Evolutionary conservation across 2,113 vertebrate genomes (phyloP), one percentile per base, ranked within the genome.

Genomic region (Oryzias curvinotus): DNA sequence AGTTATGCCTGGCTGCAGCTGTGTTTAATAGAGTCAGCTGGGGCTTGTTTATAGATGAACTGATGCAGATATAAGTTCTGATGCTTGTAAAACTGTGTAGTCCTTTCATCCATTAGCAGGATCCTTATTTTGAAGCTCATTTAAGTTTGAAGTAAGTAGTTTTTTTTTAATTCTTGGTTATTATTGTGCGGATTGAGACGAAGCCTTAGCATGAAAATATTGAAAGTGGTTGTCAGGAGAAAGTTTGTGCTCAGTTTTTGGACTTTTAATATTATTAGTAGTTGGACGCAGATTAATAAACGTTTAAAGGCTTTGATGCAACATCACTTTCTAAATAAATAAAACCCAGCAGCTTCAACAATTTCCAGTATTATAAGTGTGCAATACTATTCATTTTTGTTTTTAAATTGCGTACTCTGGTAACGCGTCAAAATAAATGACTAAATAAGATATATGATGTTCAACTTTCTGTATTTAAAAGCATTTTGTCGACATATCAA

Each of bases 1-100:
- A 71, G 69, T 54, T 65, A 77, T 69, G 78, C 58, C 3, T 0
- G 14, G 19, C 54, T 18, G 63, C 69, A 5, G 53, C 50, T 36
- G 68, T 13, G 12, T 36, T 65, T 3, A 14, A 19, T 51, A 55
- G 50, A 6, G 15, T 42, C 1, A 19, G 45, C 53, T 28, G 72
- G 56, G 41, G 64, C 42, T 64, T 4, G 44, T 51, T 73, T 42
- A 36, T 44, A 51, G 54, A 18, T 42, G 14, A 41, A 18, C 44
- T 26, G 10, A 45, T 17, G 21, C 51, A 48, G 48, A 36, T 64
- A n/a, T 52, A n/a, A 1, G 18, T 57, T 75, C 36, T 60, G 25
- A 50, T 51, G 18, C 14, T 25, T 0, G 5, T 52, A 43, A 36
- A 57, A 70, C 28, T n/a, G 14, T 14, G 19, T 41, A 25, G 62